Evolutionary conservation across 1,140 invertebrate species (phyloP), one percentile per base, ranked within the genome.

Genomic region (Samia ricini): DNA sequence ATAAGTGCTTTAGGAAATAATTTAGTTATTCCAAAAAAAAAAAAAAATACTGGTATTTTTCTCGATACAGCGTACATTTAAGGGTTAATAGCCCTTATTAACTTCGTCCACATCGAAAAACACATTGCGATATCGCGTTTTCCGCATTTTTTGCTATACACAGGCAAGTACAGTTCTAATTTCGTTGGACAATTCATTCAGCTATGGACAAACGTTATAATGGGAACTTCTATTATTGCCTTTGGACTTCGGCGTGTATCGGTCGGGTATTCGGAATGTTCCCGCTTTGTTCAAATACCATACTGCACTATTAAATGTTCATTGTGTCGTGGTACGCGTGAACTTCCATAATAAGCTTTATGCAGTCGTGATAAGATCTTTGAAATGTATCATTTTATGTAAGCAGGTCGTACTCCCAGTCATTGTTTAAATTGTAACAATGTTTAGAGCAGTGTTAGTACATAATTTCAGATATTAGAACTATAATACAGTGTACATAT

Each of bases 391-490:
- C 33, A 42, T 42, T 42, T 42, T 42, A 42, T 42, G n/a, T 15
- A 42, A 42, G 7, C 33, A 42, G 33, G 33, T 42, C 33, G 33
- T 42, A 42, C 59, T 29, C 63, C 63, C 60, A 60, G 60, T 66
- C 68, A 65, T 66, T 69, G 68, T 69, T 67, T 56, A 64, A 64
- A 64, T 62, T 64, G 64, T 63, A 64, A 52, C 63, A 71, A 67
- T 62, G 64, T 71, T 66, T 71, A 49, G 62, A 61, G 57, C 59
- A 62, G 62, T 52, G 59, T 56, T 58, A 56, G 55, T 67, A 67
- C 42, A 56, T 60, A 63, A 63, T 59, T 66, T 61, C 7, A 61
- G 59, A 58, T 61, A 66, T 55, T 55, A 55, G 22, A 22, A n/a
- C 24, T 24, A 24, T 24, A 22, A 24, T 24, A 55, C 12, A 24